Evolutionary conservation across 1,140 invertebrate species (phyloP), one percentile per base, ranked within the genome.

Genomic region (Habropoda laboriosa): DNA sequence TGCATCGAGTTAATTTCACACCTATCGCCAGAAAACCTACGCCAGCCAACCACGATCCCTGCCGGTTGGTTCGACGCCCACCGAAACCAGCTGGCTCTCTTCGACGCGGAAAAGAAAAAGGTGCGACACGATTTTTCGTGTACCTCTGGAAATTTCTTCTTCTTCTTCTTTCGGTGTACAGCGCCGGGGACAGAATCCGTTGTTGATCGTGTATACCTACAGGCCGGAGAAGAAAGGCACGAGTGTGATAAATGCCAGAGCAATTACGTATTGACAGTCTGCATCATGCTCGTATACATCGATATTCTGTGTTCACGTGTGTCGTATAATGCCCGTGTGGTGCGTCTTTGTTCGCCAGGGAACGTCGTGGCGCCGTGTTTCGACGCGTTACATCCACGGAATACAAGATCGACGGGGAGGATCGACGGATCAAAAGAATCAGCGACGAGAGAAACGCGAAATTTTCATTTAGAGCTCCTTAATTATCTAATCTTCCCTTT

Each of bases 241-340:
- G 8, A 47, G 63, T 32, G 77, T 81, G 79, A 87, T 75, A 79
- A 86, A 86, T 79, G 81, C 63, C 81, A 66, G 72, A 74, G 74
- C 86, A 86, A 87, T 88, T 88, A 86, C 68, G 76, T 83, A 88
- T 87, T 60, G 85, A 85, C 85, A 80, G 79, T 64, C 42, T 51
- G 58, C 32, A 32, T 64, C 70, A 27, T 42, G 53, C 32, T 21
- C 32, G 32, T 16, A 27, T n/a, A 6, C 42, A 30, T 40, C 12
- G 45, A 12, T 30, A 49, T 75, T 61, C 32, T 16, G 27, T 24
- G 27, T 49, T 24, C 51, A 42, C 30, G 35, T 30, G 73, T 66
- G 38, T 38, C 7, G 47, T 32, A 75, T 55, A 67, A 55, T 57
- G 21, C 27, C 6, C 55, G 70, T 38, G 32, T 32, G 70, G 45